Evolutionary conservation across 2,113 vertebrate genomes (phyloP).

Genomic region (Engraulis encrasicolus): DNA sequence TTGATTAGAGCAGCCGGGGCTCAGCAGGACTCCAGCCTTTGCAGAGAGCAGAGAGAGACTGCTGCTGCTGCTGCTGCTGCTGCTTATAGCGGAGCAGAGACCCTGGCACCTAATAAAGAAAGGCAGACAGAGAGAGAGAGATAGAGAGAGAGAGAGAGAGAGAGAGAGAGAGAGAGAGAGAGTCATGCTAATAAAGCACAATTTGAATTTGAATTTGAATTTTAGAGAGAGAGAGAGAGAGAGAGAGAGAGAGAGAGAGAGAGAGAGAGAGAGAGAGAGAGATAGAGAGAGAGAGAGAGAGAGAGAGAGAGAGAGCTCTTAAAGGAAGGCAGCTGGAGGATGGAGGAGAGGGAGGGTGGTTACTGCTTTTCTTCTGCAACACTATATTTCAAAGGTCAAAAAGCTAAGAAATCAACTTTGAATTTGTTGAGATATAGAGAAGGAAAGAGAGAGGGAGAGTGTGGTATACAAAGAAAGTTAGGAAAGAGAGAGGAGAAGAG

Average conservation of each 20-base stretch:
- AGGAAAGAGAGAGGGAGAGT: no score
- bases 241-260: background rate
- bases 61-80: no score
- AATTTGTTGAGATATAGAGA: no score
- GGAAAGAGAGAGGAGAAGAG: no score
- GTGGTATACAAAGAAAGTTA: no score
- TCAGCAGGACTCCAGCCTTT: constrained; percentile 59
- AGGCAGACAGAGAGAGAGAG: background rate
- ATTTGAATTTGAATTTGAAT: no score
- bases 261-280: background rate
- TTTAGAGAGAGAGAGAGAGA: no score
- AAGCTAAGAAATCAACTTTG: no score
- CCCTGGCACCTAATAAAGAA: constrained; percentile 48
- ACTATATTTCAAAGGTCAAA: no score
- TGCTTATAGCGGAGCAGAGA: constrained; percentile 56
- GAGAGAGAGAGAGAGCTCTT: no score
- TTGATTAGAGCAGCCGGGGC: constrained; percentile 61
- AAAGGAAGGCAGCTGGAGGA: constrained; percentile 4
- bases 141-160: constrained; percentile 20
- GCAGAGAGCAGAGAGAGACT: constrained; percentile 51
- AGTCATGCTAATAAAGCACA: background rate
- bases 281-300: background rate
- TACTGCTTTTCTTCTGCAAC: no score
- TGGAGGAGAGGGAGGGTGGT: no score
- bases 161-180: background rate